These are phyloP conservation scores for Dendroctonus ponderosae DNA, from an alignment of 1,140 invertebrate species.

Conservation along the genomic window DNA sequence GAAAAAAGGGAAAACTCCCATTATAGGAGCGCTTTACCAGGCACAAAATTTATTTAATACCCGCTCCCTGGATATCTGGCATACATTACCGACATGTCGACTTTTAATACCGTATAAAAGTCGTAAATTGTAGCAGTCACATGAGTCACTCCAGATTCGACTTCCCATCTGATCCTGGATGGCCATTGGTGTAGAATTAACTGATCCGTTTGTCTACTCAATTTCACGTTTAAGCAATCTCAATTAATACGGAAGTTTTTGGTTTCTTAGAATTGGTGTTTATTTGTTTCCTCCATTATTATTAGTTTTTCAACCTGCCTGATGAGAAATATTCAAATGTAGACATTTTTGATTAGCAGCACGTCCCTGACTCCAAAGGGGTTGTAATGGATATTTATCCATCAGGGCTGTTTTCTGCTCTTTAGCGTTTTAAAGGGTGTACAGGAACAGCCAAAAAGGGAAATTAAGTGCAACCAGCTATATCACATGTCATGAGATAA, in stretches of 20 bases:
- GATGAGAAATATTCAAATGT: too few species aligned
- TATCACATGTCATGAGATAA: constrained; percentile 28
- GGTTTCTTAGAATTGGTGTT: too few species aligned
- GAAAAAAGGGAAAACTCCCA: too few species aligned
- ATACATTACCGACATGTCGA: constrained; percentile 28
- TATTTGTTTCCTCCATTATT: too few species aligned
- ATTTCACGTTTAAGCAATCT: too few species aligned
- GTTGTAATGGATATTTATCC: constrained; percentile 25
- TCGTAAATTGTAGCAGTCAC: constrained; percentile 28
- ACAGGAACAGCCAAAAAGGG: constrained; percentile 18
- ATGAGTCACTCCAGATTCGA: constrained; percentile 18
- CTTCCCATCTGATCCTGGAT: neutral
- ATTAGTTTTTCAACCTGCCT: too few species aligned
- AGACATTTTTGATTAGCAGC: too few species aligned
- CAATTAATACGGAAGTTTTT: too few species aligned
- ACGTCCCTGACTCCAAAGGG: constrained; percentile 11
- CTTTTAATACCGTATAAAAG: constrained; percentile 24
- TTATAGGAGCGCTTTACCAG: too few species aligned
- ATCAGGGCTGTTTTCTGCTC: constrained; percentile 25
- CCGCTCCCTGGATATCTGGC: constrained; percentile 22
- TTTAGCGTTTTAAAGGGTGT: constrained; percentile 27
- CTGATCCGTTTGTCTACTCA: too few species aligned
- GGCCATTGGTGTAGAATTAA: neutral
- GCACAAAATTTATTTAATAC: constrained; percentile 19
- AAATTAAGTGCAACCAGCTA: constrained; percentile 26